Evolutionary conservation across 2,797 vertebrate genomes (phyloP), one percentile per base, ranked within the genome.

Genomic region (Mallotus villosus): DNA sequence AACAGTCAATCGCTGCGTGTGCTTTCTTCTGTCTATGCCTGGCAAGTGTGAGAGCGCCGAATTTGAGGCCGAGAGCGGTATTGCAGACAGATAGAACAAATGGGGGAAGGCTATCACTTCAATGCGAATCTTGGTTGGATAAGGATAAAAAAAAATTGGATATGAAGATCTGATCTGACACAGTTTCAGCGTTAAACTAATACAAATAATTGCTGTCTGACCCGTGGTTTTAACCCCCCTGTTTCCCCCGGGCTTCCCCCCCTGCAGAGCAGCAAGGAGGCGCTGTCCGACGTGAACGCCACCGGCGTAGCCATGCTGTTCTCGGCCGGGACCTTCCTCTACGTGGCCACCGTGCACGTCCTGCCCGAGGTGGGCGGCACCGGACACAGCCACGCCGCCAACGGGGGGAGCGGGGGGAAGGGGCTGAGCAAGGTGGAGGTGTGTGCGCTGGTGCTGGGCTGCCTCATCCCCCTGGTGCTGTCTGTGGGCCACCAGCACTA

Each of bases 281-380:
- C 97, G 2, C 93, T 99, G 76, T 99, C 96, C 7, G 93, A 98
- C 73, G 92, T 99, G 84, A 99, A 98, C 46, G 98, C 98, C 89
- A 99, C 98, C 0, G 98, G 98, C 32, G 95, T 99, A 29, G 97
- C 98, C 86, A 99, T 99, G 97, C 94, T 99, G 57, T 99, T 99
- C 89, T 99, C 98, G 32, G 98, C 98, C 0, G 98, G 98, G 73
- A 99, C 98, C 79, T 99, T 99, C 90, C 95, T 99, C 46, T 99
- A 99, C 2, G 98, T 99, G 79, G 98, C 98, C 84, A 99, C 98
- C 1, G 98, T 99, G 37, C 98, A 99, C 0, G 98, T 99, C 75
- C 96, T 99, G 37, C 98, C 98, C 0, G 98, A 99, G 91, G 98
- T 99, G 49, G 97, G 98, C 1, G 97, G 97, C 55, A 93, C 90